phyloP scores from a whole-genome alignment of 2,113 vertebrate genomes.

The Oncorhynchus nerka region DNA sequence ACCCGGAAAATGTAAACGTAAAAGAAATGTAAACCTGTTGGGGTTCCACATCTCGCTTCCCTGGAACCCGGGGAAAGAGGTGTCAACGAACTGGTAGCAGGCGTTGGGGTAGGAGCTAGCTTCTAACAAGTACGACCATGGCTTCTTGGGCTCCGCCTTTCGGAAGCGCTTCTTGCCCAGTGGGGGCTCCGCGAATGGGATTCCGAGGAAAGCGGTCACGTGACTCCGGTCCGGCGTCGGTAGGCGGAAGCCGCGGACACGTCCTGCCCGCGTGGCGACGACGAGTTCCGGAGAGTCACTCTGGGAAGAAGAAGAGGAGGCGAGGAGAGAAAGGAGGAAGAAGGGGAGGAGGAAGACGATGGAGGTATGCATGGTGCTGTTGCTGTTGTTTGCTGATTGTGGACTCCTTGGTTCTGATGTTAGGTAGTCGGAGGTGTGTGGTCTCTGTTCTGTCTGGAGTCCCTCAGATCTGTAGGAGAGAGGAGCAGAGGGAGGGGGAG shows the following conservation, averaged over 20 bases:
- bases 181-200: constrained; percentile 86
- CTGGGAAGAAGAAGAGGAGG: constrained; percentile 47
- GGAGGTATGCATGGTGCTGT: constrained; percentile 55
- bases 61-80: constrained; percentile 80
- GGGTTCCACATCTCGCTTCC: constrained; percentile 95
- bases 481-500: constrained; percentile 1
- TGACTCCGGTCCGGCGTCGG: constrained; percentile 66
- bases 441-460: constrained; percentile 41
- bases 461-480: constrained; percentile 49
- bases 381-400: background rate
- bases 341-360: constrained; percentile 43
- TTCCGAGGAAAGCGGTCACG: constrained; percentile 83
- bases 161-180: constrained; percentile 80
- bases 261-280: constrained; percentile 73
- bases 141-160: constrained; percentile 74
- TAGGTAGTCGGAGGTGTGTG: constrained; percentile 14
- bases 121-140: constrained; percentile 76
- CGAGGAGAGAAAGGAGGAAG: constrained; percentile 48
- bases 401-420: constrained; percentile 19
- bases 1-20: too few relatives aligned
- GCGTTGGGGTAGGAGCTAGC: constrained; percentile 76
- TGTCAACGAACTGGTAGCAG: constrained; percentile 86
- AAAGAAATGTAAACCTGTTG: constrained; percentile 54
- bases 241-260: constrained; percentile 74
- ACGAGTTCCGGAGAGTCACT: constrained; percentile 69